Evolutionary conservation across 2,113 vertebrate genomes (phyloP), one percentile per base, ranked within the genome.

Genomic region (Heptranchias perlo): DNA sequence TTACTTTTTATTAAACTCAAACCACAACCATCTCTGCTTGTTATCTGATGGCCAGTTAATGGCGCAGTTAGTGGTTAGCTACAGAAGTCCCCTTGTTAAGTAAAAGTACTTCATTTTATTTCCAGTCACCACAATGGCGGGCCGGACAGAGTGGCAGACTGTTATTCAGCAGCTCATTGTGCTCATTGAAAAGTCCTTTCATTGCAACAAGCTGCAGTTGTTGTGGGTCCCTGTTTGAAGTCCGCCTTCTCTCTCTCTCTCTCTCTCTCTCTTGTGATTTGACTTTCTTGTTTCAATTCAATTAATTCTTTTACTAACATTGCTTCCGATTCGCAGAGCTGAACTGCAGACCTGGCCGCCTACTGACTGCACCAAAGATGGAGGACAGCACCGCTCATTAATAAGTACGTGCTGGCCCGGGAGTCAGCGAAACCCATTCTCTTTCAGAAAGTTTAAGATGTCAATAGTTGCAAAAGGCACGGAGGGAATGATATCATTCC

Each of bases 31-130:
- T 89, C 49, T 14, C 49, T 58, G 49, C 52, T 91, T 35, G 87
- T 91, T 35, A 91, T 35, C 49, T 54, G 52, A 91, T 35, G 49
- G 87, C 49, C 89, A 64, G 87, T 16, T 54, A 92, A 61, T 16
- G 31, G 31, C 52, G 1, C 35, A 8, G 54, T 39, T 93, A 62
- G 14, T 93, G 6, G n/a, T 62, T 62, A 62, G 35, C 58, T 58
- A 93, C 58, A 62, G 89, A 93, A 93, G 89, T 62, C 58, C 58
- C 89, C 61, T 93, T 93, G 89, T 93, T 93, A 62, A 61, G 49
- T 54, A 35, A 54, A 58, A 58, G 87, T 35, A 21, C 58, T 93
- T 93, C 89, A 62, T 93, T 93, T 93, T 61, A 62, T 93, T 64
- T 62, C 35, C 89, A 93, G 54, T 64, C 35, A 39, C 28, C 21